Percentiles rank a stretch among this genome's conserved stretches.
phyloP scores from a whole-genome alignment of 2,113 vertebrate genomes.

The Proteles cristata region DNA sequence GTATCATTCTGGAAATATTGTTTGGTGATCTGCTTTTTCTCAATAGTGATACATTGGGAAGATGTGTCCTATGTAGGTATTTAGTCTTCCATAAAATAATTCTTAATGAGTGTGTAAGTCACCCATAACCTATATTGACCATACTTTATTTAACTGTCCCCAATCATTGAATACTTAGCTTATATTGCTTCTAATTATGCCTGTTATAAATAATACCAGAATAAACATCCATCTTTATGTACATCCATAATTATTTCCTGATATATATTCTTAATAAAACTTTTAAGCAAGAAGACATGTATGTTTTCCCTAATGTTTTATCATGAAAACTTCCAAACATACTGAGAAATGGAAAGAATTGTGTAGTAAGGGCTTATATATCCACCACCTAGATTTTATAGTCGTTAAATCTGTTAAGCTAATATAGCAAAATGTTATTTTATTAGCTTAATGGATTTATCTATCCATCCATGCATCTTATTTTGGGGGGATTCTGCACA shows the following conservation, averaged over 20 bases:
- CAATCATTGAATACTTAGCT: background rate
- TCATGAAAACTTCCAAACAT: background rate
- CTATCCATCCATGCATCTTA: background rate
- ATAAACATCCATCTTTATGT: background rate
- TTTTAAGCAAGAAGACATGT: background rate
- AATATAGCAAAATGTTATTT: background rate
- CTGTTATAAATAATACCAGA: background rate
- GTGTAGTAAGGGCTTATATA: background rate
- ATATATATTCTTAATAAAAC: background rate
- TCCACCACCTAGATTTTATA: background rate
- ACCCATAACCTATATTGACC: background rate
- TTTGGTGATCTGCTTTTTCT: background rate
- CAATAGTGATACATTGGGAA: background rate
- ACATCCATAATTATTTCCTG: background rate
- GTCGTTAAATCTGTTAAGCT: background rate
- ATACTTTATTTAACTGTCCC: background rate
- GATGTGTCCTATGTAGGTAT: background rate
- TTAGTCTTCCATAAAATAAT: background rate
- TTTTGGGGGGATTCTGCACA: background rate
- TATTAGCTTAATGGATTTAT: background rate
- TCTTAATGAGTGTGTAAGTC: background rate
- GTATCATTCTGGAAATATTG: background rate
- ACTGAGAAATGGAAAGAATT: background rate
- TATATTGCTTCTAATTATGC: background rate
- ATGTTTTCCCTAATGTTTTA: background rate